Evolutionary conservation across 1,140 invertebrate genomes (phyloP).

Genomic region (Anastrepha obliqua): DNA sequence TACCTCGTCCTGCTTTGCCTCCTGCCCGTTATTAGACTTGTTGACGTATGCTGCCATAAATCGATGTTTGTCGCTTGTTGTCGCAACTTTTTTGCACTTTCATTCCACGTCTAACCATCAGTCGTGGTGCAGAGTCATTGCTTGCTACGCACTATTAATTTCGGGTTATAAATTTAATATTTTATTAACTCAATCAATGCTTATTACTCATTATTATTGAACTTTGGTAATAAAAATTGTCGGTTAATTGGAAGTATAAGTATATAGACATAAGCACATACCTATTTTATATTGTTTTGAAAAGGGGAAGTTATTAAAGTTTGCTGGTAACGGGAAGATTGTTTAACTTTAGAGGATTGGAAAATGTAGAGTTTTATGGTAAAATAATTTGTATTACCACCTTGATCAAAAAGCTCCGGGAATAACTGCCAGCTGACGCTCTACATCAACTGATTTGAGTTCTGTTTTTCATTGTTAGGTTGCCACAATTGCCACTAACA

Average conservation of each 20-base stretch:
- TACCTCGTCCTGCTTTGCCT: not conserved
- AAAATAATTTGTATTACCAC: too few species aligned
- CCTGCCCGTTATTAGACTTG: not conserved
- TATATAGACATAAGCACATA: not conserved
- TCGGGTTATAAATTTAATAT: constrained; percentile 42
- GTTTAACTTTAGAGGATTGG: too few species aligned
- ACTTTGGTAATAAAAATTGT: constrained; percentile 44
- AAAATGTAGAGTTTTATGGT: too few species aligned
- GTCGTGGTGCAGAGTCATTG: not conserved
- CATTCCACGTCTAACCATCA: not conserved
- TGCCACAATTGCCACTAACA: too few species aligned
- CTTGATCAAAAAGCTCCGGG: too few species aligned
- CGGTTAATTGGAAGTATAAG: constrained; percentile 25
- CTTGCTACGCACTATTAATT: constrained; percentile 40
- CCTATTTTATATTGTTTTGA: not conserved
- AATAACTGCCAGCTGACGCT: too few species aligned
- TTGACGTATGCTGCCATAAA: constrained; percentile 34
- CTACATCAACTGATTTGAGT: too few species aligned
- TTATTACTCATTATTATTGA: constrained; percentile 45
- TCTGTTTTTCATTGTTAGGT: too few species aligned
- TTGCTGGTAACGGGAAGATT: not conserved
- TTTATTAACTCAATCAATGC: constrained; percentile 45
- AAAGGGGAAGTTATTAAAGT: not conserved
- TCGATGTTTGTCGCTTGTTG: constrained; percentile 15
- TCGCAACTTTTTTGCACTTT: not conserved